Evolutionary conservation across 2,888 invertebrate species (phyloP).

Genomic region (Drosophila borborema): DNA sequence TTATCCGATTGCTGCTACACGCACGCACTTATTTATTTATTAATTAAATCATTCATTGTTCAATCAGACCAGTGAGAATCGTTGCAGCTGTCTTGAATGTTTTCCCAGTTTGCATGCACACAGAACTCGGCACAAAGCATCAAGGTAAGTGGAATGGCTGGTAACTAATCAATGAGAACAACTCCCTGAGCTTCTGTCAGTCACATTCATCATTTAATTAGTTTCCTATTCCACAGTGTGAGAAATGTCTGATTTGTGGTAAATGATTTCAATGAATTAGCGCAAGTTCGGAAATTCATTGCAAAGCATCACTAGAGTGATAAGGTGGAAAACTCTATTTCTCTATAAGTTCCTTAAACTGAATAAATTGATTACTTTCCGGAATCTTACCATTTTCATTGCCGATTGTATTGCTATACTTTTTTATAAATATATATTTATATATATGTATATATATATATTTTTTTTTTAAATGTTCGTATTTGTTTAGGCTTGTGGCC

Average conservation of each 20-base stretch:
- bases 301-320: background rate
- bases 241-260: constrained; percentile 63
- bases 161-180: constrained; percentile 47
- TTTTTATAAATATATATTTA: background rate
- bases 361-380: constrained; percentile 63
- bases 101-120: constrained; percentile 11
- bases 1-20: constrained; percentile 36
- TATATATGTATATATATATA: too few species aligned
- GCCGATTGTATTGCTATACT: constrained; percentile 19
- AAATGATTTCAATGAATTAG: constrained; percentile 73
- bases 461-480: constrained; percentile 65
- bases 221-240: constrained; percentile 41
- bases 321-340: background rate
- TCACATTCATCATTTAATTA: constrained; percentile 76
- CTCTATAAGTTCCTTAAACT: background rate
- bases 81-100: constrained; percentile 41
- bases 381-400: constrained; percentile 25
- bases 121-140: constrained; percentile 7
- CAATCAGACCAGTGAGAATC: constrained; percentile 73
- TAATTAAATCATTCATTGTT: constrained; percentile 79
- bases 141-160: constrained; percentile 9
- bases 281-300: constrained; percentile 34
- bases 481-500: constrained; percentile 76
- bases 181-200: constrained; percentile 59
- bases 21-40: constrained; percentile 74